These are phyloP conservation scores for Hypanus sabinus DNA, from an alignment of 2,113 vertebrate species.

Conservation along the genomic window DNA sequence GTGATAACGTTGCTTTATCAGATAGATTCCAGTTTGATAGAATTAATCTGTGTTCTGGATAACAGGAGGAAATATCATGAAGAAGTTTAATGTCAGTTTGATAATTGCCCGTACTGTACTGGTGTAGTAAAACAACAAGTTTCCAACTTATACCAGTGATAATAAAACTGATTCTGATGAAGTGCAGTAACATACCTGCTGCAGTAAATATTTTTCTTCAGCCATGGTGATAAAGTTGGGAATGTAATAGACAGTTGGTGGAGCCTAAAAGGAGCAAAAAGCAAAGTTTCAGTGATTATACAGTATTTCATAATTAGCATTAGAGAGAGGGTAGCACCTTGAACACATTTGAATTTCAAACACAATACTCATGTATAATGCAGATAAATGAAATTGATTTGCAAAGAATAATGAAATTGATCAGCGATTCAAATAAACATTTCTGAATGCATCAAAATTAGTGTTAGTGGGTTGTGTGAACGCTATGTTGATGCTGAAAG, in stretches of 20 bases:
- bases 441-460: background rate
- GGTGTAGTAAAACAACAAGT: too few relatives aligned
- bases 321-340: background rate
- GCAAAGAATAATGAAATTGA: background rate
- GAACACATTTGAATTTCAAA: background rate
- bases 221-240: conserved; percentile 72
- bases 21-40: too few relatives aligned
- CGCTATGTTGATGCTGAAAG: too few relatives aligned
- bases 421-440: background rate
- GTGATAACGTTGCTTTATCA: too few relatives aligned
- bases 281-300: too few relatives aligned
- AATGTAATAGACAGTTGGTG: conserved; percentile 69
- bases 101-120: too few relatives aligned
- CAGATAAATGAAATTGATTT: background rate
- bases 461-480: too few relatives aligned
- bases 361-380: background rate
- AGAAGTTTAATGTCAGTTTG: too few relatives aligned
- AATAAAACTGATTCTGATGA: too few relatives aligned
- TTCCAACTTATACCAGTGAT: too few relatives aligned
- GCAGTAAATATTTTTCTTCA: conserved; percentile 68
- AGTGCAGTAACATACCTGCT: conserved; percentile 54
- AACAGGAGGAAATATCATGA: too few relatives aligned
- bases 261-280: conserved; percentile 52
- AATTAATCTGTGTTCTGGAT: too few relatives aligned
- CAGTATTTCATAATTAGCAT: background rate